Conservation (phyloP, 2,888 invertebrate species). For the Heteromyza rotundicornis region DNA sequence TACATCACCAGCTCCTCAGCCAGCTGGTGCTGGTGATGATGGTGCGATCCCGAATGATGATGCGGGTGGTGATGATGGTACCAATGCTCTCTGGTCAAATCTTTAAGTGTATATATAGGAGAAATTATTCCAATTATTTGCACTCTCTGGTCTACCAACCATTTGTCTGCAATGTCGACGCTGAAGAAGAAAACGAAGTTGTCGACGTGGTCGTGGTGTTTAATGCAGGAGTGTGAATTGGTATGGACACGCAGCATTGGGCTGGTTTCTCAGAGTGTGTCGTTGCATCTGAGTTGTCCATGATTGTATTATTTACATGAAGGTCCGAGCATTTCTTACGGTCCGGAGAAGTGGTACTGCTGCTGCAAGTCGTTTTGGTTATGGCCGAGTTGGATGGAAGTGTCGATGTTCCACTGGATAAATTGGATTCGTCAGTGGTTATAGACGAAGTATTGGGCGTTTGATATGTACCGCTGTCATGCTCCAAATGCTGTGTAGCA, state of each 20-base stretch:
- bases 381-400: conserved; percentile 32
- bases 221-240: conserved; percentile 18
- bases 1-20: conserved; percentile 58
- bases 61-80: conserved; percentile 39
- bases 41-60: conserved; percentile 30
- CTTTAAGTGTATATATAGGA: too few relatives aligned
- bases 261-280: conserved; percentile 39
- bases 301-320: conserved; percentile 41
- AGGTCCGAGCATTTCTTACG: conserved; percentile 51
- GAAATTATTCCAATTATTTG: too few relatives aligned
- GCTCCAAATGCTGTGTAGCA: too few relatives aligned
- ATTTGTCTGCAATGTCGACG: conserved; percentile 18
- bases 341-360: conserved; percentile 36
- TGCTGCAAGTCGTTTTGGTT: conserved; percentile 35
- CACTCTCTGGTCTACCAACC: too few relatives aligned
- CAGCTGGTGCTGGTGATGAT: conserved; percentile 51
- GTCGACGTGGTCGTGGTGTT: conserved; percentile 22
- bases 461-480: conserved; percentile 7
- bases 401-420: conserved; percentile 50
- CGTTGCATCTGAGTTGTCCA: conserved; percentile 35
- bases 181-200: conserved; percentile 22
- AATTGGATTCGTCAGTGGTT: conserved; percentile 50
- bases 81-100: conserved; percentile 45
- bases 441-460: conserved; percentile 44
- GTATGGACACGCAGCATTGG: conserved; percentile 42